Base-by-base conservation (phyloP, 2,888 invertebrate genomes). In the Pseudeuparius sepicola region DNA sequence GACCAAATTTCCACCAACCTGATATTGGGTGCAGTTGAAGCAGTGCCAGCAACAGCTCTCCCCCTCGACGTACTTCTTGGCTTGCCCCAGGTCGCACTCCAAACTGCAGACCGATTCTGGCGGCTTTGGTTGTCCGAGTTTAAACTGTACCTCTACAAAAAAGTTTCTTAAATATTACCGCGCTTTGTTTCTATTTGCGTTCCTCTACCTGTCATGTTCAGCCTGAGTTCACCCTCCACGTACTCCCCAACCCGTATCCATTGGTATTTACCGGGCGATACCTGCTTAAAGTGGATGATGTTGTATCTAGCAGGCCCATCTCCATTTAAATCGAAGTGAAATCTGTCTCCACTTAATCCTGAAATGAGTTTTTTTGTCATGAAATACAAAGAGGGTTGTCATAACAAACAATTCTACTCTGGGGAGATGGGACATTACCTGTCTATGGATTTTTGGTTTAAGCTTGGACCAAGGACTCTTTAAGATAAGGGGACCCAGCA, bases 31-130 rank as follows among this genome's bases (percentile, higher is more conserved):
- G 62, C 93, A 90, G 60, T 85, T 84, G 66, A 84, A 83, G 64
- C 90, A 92, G 59, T 88, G 88, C 89, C 90, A 92, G 60, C 90
- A 92, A 61, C 90, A 90, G 59, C 83, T 85, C 62, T 90, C 89
- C 1, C 89, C 90, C 59, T 89, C 89, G 27, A 89, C 83, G 62
- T 88, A 88, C 60, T 86, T 84, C 66, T 87, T 89, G 40, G 89
- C 90, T 63, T 93, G 89, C 1, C 89, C 90, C 37, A 75, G 68
- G 51, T 79, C 79, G 58, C 94, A 94, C 41, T 87, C 85, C 43
- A 84, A 71, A 60, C 88, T 88, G 68, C 93, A 94, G 28, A 90
- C 86, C 3, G 90, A 92, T 55, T 82, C 80, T 2, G 90, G 92
- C 13, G 87, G 81, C 34, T 75, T 71, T 0, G 78, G 76, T 48